A percentile compares a stretch with the other conserved stretches of the same genome.
These are phyloP conservation scores for Mionectes macconnelli DNA, from an alignment of 2,113 vertebrate genomes.

Conservation along the genomic window DNA sequence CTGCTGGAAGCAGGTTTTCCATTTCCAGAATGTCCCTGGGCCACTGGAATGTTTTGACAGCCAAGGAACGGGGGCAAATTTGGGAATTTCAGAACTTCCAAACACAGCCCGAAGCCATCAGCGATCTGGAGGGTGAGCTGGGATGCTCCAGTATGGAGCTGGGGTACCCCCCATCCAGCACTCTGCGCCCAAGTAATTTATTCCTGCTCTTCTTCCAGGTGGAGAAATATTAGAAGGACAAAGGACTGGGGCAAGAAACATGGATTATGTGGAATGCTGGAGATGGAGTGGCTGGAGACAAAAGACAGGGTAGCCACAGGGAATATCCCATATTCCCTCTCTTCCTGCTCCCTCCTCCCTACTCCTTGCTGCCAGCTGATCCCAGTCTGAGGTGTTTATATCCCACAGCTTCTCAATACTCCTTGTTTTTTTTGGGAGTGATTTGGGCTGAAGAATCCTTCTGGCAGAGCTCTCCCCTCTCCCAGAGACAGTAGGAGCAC, in stretches of 20 bases:
- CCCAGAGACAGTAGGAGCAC: fast-evolving
- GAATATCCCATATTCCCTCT: background rate
- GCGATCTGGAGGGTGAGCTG: background rate
- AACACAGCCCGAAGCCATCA: background rate
- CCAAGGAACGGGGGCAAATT: background rate
- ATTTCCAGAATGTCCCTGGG: background rate
- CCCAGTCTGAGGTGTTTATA: fast-evolving
- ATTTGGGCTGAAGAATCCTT: background rate
- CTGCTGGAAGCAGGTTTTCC: background rate
- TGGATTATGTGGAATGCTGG: background rate
- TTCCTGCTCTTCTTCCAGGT: background rate
- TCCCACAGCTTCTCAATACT: fast-evolving
- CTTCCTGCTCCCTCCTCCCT: background rate
- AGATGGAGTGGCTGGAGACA: fast-evolving
- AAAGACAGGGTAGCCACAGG: fast-evolving
- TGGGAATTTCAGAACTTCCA: background rate
- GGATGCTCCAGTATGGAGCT: background rate
- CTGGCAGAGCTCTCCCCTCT: background rate
- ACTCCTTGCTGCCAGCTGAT: fast-evolving
- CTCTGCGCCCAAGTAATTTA: background rate
- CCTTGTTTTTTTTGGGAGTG: background rate
- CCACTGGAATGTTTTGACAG: fast-evolving
- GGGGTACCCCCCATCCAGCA: background rate
- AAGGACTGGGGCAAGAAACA: background rate
- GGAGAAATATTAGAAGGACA: background rate